Evolutionary conservation across 2,888 invertebrate species (phyloP).

Genomic region (Drosophila tanythrix): DNA sequence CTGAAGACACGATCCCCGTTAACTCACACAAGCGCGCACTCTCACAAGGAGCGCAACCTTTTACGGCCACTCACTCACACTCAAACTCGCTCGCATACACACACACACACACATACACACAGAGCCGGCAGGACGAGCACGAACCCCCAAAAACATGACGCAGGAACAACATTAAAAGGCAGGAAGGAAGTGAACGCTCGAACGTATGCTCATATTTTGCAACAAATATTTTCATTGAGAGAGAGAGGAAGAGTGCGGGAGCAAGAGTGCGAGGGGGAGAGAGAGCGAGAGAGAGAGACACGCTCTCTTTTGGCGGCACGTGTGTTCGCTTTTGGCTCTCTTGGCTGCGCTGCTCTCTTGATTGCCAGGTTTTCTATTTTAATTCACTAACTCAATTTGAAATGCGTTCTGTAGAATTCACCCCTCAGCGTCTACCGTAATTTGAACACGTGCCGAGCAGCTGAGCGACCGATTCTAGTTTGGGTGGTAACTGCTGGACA

Average conservation of each 20-base stretch:
- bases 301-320: constrained; percentile 27
- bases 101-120: constrained; percentile 7
- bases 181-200: constrained; percentile 70
- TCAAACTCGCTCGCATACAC: constrained; percentile 28
- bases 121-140: constrained; percentile 5
- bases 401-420: constrained; percentile 72
- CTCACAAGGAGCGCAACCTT: constrained; percentile 54
- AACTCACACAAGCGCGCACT: constrained; percentile 50
- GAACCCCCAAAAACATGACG: constrained; percentile 55
- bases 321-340: constrained; percentile 17
- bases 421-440: constrained; percentile 83
- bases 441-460: constrained; percentile 82
- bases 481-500: constrained; percentile 61
- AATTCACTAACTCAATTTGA: constrained; percentile 81
- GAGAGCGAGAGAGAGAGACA: background rate
- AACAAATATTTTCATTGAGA: constrained; percentile 52
- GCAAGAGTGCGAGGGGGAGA: constrained; percentile 11
- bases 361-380: constrained; percentile 63
- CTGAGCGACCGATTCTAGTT: constrained; percentile 47
- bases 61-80: constrained; percentile 57
- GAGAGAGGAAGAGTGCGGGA: constrained; percentile 16
- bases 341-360: constrained; percentile 41
- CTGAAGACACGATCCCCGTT: constrained; percentile 68
- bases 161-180: constrained; percentile 30
- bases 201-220: constrained; percentile 76